Percentiles rank a stretch among this genome's conserved stretches.
Conservation (phyloP, 1,140 invertebrate species). For the Pseudoatta argentina region DNA sequence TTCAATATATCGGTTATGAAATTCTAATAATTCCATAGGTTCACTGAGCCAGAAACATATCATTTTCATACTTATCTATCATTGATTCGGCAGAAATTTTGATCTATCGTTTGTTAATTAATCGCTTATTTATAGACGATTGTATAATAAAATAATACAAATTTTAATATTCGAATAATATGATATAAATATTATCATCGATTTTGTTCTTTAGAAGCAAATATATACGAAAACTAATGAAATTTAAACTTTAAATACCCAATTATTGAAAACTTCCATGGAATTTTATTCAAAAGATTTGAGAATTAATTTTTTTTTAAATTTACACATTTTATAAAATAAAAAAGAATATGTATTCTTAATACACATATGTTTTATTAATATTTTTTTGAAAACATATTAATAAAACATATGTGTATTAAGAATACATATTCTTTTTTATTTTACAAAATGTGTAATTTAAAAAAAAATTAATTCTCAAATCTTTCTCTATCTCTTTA, state of each 20-base stretch:
- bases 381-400: background rate
- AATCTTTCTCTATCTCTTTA: background rate
- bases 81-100: background rate
- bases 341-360: background rate
- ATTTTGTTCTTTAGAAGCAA: background rate
- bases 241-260: background rate
- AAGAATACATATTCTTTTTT: no score
- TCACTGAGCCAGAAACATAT: slow-evolving; percentile 31
- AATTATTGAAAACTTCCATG: background rate
- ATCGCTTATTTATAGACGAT: background rate
- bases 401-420: no score
- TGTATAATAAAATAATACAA: slow-evolving; percentile 9
- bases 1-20: slow-evolving; percentile 50
- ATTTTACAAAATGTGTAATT: no score
- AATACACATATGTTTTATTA: background rate
- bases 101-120: slow-evolving; percentile 2
- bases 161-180: background rate
- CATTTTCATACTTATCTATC: slow-evolving; percentile 35
- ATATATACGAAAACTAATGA: background rate
- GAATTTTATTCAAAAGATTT: background rate
- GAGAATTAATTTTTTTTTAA: background rate
- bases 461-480: no score
- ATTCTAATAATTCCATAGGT: slow-evolving; percentile 44
- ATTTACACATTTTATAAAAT: background rate
- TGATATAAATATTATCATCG: slow-evolving; percentile 7